phyloP scores from a whole-genome alignment of 2,888 invertebrate genomes.

The Shargacucullia verbasci region DNA sequence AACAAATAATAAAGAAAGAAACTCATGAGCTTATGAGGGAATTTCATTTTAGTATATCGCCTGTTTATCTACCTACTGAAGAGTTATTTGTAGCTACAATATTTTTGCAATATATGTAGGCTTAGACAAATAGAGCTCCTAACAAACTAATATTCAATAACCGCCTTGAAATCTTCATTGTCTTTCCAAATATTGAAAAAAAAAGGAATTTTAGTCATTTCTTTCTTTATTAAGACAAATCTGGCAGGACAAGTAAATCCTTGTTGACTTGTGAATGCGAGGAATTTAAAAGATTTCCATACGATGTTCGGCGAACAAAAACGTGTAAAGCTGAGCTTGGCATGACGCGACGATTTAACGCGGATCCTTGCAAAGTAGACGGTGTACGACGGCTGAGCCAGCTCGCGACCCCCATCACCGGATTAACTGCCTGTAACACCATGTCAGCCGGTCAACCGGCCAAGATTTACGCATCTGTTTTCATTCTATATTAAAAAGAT shows the following conservation, averaged over 20 bases:
- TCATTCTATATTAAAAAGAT: slow-evolving; percentile 73
- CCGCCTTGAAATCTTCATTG: too few species aligned
- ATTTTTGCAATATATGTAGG: too few species aligned
- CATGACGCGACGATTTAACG: slow-evolving; percentile 75
- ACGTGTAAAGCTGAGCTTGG: slow-evolving; percentile 57
- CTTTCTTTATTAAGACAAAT: slow-evolving; percentile 24
- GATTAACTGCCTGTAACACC: slow-evolving; percentile 86
- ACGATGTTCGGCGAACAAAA: slow-evolving; percentile 53
- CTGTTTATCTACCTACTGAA: background rate
- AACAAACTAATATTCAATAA: too few species aligned
- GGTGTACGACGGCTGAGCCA: slow-evolving; percentile 74
- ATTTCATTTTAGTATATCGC: slow-evolving; percentile 17
- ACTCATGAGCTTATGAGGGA: slow-evolving; percentile 6
- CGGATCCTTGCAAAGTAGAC: slow-evolving; percentile 70
- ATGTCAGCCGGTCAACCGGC: slow-evolving; percentile 79
- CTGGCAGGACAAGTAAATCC: slow-evolving; percentile 43
- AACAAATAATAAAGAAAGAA: slow-evolving; percentile 23
- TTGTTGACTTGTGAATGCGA: slow-evolving; percentile 55
- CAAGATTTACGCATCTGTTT: slow-evolving; percentile 83
- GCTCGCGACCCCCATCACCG: slow-evolving; percentile 81
- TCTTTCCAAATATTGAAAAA: too few species aligned
- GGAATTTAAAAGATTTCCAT: slow-evolving; percentile 55
- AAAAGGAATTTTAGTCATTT: too few species aligned
- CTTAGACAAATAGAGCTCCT: too few species aligned
- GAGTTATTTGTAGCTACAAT: background rate